Percentiles rank a stretch among this genome's conserved stretches.
These are phyloP conservation scores for Luehdorfia chinensis DNA, from an alignment of 1,140 invertebrate genomes.

Conservation along the genomic window DNA sequence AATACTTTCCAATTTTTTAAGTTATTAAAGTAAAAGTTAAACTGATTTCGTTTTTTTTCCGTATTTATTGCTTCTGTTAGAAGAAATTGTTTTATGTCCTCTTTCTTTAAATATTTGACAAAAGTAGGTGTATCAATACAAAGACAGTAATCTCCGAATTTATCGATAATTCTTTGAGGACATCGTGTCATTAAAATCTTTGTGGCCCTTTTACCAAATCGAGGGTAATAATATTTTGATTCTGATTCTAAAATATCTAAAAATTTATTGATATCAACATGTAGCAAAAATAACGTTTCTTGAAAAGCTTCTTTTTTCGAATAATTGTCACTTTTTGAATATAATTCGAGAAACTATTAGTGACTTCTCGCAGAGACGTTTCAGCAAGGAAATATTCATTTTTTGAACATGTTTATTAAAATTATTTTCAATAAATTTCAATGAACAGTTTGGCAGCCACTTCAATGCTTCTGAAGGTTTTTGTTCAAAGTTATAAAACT, in stretches of 20 bases:
- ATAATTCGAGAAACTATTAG: conserved; percentile 37
- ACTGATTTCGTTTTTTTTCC: conserved; percentile 14
- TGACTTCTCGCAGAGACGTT: conserved; percentile 47
- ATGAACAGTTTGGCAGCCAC: conserved; percentile 50
- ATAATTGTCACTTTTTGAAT: conserved; percentile 18
- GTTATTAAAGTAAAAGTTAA: conserved; percentile 22
- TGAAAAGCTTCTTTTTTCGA: conserved; percentile 21
- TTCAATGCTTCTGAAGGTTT: conserved; percentile 32
- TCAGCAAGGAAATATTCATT: conserved; percentile 27
- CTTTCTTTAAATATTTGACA: conserved; percentile 32
- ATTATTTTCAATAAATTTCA: conserved; percentile 38
- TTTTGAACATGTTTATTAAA: conserved; percentile 29
- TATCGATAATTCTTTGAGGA: conserved; percentile 35
- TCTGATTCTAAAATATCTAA: conserved; percentile 38
- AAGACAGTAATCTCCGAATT: conserved; percentile 33
- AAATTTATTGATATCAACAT: conserved; percentile 34
- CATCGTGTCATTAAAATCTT: conserved; percentile 36
- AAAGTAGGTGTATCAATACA: conserved; percentile 43
- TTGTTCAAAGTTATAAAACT: conserved; percentile 43
- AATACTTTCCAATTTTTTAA: conserved; percentile 28
- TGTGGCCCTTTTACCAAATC: conserved; percentile 36
- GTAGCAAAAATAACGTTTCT: conserved; percentile 35
- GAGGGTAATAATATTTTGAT: conserved; percentile 19
- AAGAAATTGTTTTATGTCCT: conserved; percentile 45
- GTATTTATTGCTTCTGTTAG: conserved; percentile 26